Base-by-base conservation (phyloP, 2,797 vertebrate species). In the Botia kubotai region DNA sequence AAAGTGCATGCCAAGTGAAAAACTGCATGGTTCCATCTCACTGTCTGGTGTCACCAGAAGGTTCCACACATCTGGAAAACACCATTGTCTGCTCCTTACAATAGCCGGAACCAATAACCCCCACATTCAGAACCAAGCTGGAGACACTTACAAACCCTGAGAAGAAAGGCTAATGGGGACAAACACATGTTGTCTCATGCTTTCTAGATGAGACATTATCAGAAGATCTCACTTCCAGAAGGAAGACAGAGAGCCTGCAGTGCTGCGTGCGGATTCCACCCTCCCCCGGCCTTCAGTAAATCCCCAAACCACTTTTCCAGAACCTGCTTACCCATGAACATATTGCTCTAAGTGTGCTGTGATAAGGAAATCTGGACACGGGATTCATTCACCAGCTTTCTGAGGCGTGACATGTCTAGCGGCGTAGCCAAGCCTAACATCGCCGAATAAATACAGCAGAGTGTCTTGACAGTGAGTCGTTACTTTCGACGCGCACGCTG, bases 381-480 rank as follows among this genome's bases (percentile, higher is more conserved):
- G 17, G 57, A 60, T 68, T 50, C 53, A 16, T 74, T 33, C 70
- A 78, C 46, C 39, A 23, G 29, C 70, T 71, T 82, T 82, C 26
- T 33, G 57, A 78, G 72, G 33, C 62, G 26, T 26, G 73, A 84
- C 62, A 6, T 72, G 67, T 86, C 83, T 60, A 74, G 52, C 58
- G 33, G 55, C n/a, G 36, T 46, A 55, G 82, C 79, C 85, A 82
- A 83, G 43, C 72, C 57, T 62, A 80, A 76, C 83, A 77, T 82
- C 67, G 71, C 69, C 60, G n/a, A 74, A 52, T 81, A 81, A 80
- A 83, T 83, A 77, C 68, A 73, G 75, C 77, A 16, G 62, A 36
- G 74, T 60, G 84, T 75, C 78, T 66, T 82, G 82, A 85, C 81
- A 75, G 29, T 78, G 75, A 75, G 81, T 83, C 50, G 50, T 81